These are phyloP conservation scores for Porites divaricata DNA, from an alignment of 92 coral and sea anemone species.

Conservation along the genomic window DNA sequence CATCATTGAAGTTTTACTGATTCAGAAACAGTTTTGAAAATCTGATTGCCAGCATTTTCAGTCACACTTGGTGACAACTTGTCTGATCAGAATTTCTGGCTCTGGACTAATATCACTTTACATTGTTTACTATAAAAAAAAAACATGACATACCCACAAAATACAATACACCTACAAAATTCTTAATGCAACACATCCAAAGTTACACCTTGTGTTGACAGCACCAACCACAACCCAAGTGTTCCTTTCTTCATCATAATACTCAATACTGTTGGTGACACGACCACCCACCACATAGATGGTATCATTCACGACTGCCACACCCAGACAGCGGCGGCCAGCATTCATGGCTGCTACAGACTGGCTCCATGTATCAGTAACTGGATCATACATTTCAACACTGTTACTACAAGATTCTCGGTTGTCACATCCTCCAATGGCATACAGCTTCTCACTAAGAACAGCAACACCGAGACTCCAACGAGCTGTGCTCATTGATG, in stretches of 20 bases:
- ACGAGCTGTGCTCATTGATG: constrained; percentile 91
- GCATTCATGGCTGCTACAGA: constrained; percentile 92
- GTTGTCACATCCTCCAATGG: constrained; percentile 98
- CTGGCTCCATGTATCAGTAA: constrained; percentile 80
- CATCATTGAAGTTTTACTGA: no score
- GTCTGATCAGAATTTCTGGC: neutral
- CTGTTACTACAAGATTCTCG: constrained; percentile 91
- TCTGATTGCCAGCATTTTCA: no score
- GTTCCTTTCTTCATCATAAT: constrained; percentile 89
- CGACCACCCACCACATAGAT: constrained; percentile 99
- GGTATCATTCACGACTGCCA: constrained; percentile 96
- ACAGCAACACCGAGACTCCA: constrained; percentile 99
- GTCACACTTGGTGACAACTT: no score
- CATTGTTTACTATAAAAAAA: neutral
- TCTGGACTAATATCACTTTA: neutral
- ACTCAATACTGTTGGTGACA: constrained; percentile 96
- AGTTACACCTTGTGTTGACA: constrained; percentile 95
- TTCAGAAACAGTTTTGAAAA: no score
- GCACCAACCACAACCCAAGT: constrained; percentile 96
- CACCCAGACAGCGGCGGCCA: constrained; percentile 99
- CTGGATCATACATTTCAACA: constrained; percentile 92
- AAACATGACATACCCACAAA: no score
- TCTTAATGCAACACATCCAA: constrained; percentile 97
- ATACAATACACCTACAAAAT: constrained; percentile 47
- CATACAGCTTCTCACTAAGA: constrained; percentile 81